Conservation (phyloP, 2,888 invertebrate genomes). For the Epirrhoe tristata region DNA sequence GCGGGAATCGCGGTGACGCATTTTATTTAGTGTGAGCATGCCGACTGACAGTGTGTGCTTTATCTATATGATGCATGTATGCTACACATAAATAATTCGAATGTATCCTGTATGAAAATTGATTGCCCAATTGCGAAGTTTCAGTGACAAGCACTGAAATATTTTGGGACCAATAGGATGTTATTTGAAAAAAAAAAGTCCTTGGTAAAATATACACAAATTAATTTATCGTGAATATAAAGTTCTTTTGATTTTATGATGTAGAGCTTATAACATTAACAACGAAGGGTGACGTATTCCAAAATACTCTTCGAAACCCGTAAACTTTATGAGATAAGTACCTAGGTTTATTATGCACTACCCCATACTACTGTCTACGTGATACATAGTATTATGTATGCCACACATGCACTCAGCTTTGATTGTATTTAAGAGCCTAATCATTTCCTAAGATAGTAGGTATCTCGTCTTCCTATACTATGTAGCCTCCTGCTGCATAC, state of each 20-base stretch:
- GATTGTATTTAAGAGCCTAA: neutral
- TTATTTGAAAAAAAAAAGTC: conserved; percentile 3
- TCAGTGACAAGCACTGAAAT: conserved; percentile 21
- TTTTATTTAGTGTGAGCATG: conserved; percentile 58
- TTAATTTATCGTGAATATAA: neutral
- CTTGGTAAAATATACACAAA: neutral
- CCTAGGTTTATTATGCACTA: conserved; percentile 1
- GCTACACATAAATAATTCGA: conserved; percentile 61
- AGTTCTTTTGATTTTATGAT: neutral
- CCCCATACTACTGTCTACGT: neutral
- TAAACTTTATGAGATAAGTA: neutral
- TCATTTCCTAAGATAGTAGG: neutral
- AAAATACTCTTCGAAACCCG: neutral
- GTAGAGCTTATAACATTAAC: neutral
- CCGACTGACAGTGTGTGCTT: conserved; percentile 43
- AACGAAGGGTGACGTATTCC: neutral
- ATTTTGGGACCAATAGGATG: conserved; percentile 1
- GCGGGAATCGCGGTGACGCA: conserved; percentile 52
- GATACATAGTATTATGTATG: too few species aligned
- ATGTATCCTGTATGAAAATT: conserved; percentile 51
- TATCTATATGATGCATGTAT: conserved; percentile 62
- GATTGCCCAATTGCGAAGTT: conserved; percentile 31
- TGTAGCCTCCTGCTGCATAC: too few species aligned
- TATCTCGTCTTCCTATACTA: neutral
- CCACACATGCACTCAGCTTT: neutral